Percentiles rank a stretch among this genome's conserved stretches.
Evolutionary conservation across 2,113 vertebrate species (phyloP).

Genomic region (Nothobranchius furzeri): DNA sequence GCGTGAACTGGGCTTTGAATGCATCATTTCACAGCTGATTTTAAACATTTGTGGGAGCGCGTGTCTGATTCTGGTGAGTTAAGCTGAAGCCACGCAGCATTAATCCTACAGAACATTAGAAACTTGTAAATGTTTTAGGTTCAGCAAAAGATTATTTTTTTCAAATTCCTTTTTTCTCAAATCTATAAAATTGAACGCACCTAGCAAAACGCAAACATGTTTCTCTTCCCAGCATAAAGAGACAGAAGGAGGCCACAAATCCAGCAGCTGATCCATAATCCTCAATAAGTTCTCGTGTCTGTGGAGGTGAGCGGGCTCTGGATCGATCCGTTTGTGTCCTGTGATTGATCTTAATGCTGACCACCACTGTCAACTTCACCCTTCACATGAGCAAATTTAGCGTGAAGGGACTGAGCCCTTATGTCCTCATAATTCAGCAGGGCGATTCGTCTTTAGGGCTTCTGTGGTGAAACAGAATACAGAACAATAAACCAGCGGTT

Average conservation of each 20-base stretch:
- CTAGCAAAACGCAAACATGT: too few species aligned
- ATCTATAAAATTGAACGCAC: too few species aligned
- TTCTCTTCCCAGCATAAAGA: constrained; percentile 2
- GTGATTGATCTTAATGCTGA: constrained; percentile 50
- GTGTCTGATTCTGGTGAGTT: too few species aligned
- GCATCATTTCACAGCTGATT: too few species aligned
- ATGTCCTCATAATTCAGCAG: constrained; percentile 14
- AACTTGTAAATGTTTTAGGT: too few species aligned
- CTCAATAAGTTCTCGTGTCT: constrained; percentile 33
- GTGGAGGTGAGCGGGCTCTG: constrained; percentile 3
- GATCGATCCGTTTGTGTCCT: constrained; percentile 43
- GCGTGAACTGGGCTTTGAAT: too few species aligned
- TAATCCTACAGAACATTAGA: too few species aligned
- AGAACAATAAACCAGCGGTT: neutral
- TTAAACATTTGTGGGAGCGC: too few species aligned
- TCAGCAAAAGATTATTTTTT: too few species aligned
- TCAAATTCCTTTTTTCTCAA: too few species aligned
- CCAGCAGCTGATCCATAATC: constrained; percentile 37
- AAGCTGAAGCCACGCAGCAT: too few species aligned
- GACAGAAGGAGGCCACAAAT: constrained; percentile 31
- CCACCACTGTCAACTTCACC: constrained; percentile 50
- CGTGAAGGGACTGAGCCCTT: constrained; percentile 13
- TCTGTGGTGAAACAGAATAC: constrained; percentile 13
- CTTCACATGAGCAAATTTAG: constrained; percentile 41
- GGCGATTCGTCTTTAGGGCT: constrained; percentile 26